Evolutionary conservation across 2,888 invertebrate species (phyloP).

Genomic region (Meandrusa payeni): DNA sequence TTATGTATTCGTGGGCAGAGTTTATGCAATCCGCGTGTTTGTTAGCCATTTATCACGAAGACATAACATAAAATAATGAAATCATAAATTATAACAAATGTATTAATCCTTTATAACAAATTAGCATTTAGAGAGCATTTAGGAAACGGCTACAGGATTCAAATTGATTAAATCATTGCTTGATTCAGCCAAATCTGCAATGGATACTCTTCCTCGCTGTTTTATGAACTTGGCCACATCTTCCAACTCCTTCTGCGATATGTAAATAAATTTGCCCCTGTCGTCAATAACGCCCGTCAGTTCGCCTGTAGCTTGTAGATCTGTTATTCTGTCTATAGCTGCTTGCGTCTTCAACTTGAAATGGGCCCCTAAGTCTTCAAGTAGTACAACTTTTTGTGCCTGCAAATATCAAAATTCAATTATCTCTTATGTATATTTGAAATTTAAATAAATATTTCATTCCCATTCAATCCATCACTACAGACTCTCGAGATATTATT

Average conservation of each 20-base stretch:
- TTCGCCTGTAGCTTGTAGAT: constrained; percentile 89
- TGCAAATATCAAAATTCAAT: constrained; percentile 64
- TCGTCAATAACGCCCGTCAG: constrained; percentile 99
- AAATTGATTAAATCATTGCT: constrained; percentile 96
- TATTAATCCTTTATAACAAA: constrained; percentile 11
- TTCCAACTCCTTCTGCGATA: constrained; percentile 93
- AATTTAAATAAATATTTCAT: too few species aligned
- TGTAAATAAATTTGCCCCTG: constrained; percentile 98
- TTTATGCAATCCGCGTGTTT: too few species aligned
- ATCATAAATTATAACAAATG: too few species aligned
- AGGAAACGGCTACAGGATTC: constrained; percentile 74
- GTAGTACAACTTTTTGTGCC: constrained; percentile 93
- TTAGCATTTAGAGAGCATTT: constrained; percentile 26
- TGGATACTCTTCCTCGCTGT: constrained; percentile 96
- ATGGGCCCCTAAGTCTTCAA: constrained; percentile 95
- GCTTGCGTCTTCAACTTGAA: constrained; percentile 96
- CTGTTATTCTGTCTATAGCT: constrained; percentile 92
- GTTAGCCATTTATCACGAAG: too few species aligned
- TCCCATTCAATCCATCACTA: too few species aligned
- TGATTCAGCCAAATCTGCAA: constrained; percentile 95
- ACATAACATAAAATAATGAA: constrained; percentile 5
- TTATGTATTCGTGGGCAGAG: too few species aligned
- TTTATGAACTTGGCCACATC: constrained; percentile 97
- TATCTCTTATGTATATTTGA: too few species aligned
- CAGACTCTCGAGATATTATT: too few species aligned